A percentile compares a stretch with the other conserved stretches of the same genome.
These are phyloP conservation scores for Jaculus jaculus DNA, from an alignment of 2,113 vertebrate genomes.

Conservation along the genomic window DNA sequence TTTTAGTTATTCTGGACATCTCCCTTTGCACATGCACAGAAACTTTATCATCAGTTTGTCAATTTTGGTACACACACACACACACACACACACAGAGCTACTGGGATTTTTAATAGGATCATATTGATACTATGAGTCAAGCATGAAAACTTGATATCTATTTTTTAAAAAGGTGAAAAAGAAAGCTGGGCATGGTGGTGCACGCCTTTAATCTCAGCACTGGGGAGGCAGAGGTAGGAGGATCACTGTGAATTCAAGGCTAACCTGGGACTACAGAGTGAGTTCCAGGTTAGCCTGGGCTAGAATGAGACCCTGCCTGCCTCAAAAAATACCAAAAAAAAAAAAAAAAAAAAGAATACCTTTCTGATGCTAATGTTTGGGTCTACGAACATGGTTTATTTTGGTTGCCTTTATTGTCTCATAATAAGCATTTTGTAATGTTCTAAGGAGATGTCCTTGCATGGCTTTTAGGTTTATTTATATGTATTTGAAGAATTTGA, in stretches of 20 bases:
- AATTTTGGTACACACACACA: neutral
- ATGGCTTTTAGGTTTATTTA: conserved; percentile 7
- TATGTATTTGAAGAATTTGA: conserved; percentile 1
- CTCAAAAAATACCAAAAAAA: too few species aligned
- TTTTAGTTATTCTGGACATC: neutral
- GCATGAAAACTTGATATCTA: neutral
- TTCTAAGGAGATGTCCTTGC: neutral
- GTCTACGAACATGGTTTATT: neutral
- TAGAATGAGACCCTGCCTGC: too few species aligned
- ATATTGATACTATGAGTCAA: neutral
- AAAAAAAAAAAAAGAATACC: neutral
- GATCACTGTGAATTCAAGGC: too few species aligned
- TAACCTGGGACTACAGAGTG: too few species aligned
- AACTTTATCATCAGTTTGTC: neutral
- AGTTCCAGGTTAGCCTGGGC: too few species aligned
- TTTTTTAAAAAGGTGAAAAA: too few species aligned
- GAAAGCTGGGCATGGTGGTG: too few species aligned
- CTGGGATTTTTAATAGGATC: neutral
- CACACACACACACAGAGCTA: neutral
- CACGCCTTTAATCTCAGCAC: too few species aligned
- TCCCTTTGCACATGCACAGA: neutral
- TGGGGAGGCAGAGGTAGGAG: too few species aligned
- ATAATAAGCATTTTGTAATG: neutral
- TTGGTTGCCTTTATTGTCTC: neutral
- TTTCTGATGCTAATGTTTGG: conserved; percentile 39